phyloP scores from a whole-genome alignment of 2,888 invertebrate genomes.

The Scaptomyza polygonia region DNA sequence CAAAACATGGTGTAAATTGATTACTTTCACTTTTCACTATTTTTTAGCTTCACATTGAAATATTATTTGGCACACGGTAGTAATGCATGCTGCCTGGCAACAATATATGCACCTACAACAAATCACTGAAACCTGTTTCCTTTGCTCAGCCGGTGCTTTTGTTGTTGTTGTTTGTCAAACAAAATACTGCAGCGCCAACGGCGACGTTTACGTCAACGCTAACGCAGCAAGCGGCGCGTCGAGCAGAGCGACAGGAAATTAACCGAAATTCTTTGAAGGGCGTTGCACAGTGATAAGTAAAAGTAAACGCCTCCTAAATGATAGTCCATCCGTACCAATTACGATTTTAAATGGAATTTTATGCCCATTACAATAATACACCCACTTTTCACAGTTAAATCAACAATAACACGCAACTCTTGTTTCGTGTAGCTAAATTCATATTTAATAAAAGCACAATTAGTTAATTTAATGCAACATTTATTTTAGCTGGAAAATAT shows the following conservation, averaged over 20 bases:
- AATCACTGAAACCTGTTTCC: conserved; percentile 41
- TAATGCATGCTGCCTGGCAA: conserved; percentile 39
- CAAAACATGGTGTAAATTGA: not conserved
- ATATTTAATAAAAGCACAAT: conserved; percentile 41
- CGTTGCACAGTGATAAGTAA: conserved; percentile 54
- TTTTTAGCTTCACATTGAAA: too few relatives aligned
- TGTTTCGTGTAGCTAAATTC: conserved; percentile 36
- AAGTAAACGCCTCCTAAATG: conserved; percentile 48
- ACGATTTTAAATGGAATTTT: conserved; percentile 24
- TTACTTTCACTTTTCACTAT: not conserved
- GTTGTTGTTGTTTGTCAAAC: conserved; percentile 60
- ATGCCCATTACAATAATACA: conserved; percentile 36
- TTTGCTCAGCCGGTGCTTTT: conserved; percentile 35
- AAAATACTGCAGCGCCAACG: conserved; percentile 39
- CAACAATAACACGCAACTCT: conserved; percentile 23
- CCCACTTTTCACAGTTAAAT: conserved; percentile 61
- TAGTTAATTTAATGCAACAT: conserved; percentile 64
- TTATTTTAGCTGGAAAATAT: conserved; percentile 46
- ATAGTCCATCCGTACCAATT: conserved; percentile 36
- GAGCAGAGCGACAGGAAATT: conserved; percentile 55
- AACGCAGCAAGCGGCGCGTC: conserved; percentile 15
- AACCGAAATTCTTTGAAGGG: conserved; percentile 52
- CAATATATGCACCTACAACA: conserved; percentile 37
- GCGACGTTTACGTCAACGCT: conserved; percentile 3
- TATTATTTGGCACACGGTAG: conserved; percentile 18